Evolutionary conservation across 2,113 vertebrate genomes (phyloP), one percentile per base, ranked within the genome.

Genomic region (Naja naja): DNA sequence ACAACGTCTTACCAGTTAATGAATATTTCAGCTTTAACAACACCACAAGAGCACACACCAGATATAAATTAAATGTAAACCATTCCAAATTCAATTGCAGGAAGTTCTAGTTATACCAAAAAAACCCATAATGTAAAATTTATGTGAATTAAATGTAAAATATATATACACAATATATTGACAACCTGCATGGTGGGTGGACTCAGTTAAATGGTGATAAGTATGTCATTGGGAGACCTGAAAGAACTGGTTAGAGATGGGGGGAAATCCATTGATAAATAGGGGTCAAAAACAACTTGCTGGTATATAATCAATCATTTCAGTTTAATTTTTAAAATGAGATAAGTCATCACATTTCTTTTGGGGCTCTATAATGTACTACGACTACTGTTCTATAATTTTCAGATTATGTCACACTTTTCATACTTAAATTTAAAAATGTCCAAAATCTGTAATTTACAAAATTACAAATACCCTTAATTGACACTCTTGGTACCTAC

Each of bases 381-480:
- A 22, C 6, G 20, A 45, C 39, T 43, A 22, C 7, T 47, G 43
- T 85, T 85, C 25, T 8, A 30, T 3, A 34, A 90, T 23, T 90
- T 69, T n/a, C 30, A 69, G 27, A 49, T 90, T 69, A 20, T 6
- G 23, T 30, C 30, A 16, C 22, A 69, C 20, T 90, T 90, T n/a
- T 49, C 30, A 52, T 16, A 69, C 10, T 90, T 11, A 34, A 5
- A n/a, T 22, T 85, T 9, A 11, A 85, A 45, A 45, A 85, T 47
- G 47, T 52, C 54, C 39, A 88, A 39, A 69, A 69, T 93, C 92
- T 91, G 85, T 92, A 94, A 94, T 93, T 91, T 69, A 88, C 91
- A 92, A 87, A 90, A 39, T 91, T 91, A 93, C n/a, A 92, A 93
- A 81, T 87, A 5, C 18, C 74, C 9, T 56, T 88, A 87, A 92